Percentiles rank a stretch among this genome's conserved stretches.
Conservation (phyloP, 2,113 vertebrate genomes). For the Pterophyllum scalare region DNA sequence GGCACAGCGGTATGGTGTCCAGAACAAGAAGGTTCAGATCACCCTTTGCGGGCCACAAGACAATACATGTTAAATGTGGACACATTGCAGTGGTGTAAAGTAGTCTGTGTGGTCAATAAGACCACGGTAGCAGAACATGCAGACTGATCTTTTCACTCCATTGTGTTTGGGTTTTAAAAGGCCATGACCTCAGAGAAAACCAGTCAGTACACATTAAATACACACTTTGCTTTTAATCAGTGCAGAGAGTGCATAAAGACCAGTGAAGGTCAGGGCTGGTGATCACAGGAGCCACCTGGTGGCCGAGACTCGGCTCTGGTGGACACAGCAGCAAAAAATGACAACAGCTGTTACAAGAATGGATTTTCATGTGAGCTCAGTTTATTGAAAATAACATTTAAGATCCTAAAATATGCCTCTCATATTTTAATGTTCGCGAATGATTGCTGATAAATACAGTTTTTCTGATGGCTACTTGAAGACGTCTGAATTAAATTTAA, state of each 20-base stretch:
- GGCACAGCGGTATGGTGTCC: fast-evolving
- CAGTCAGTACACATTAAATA: not conserved
- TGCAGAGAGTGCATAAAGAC: not conserved
- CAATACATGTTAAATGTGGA: not conserved
- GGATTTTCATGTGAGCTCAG: not conserved
- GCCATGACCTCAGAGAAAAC: not conserved
- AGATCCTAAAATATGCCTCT: not conserved
- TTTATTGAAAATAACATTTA: slow-evolving; percentile 50
- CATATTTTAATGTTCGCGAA: not conserved
- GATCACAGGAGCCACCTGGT: slow-evolving; percentile 52
- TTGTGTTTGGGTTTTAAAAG: not conserved
- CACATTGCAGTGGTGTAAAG: no score
- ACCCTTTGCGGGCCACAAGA: not conserved
- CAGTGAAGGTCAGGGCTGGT: slow-evolving; percentile 17
- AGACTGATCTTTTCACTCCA: not conserved
- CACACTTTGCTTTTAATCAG: not conserved
- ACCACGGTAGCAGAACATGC: not conserved
- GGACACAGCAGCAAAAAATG: not conserved
- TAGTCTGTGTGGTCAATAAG: not conserved
- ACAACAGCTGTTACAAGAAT: not conserved
- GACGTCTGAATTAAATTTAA: not conserved
- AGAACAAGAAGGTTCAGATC: not conserved
- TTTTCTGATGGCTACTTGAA: not conserved
- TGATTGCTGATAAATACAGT: not conserved
- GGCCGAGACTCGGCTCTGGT: not conserved